Evolutionary conservation across 2,888 invertebrate species (phyloP), one percentile per base, ranked within the genome.

Genomic region (Caenorhabditis sulstoni): DNA sequence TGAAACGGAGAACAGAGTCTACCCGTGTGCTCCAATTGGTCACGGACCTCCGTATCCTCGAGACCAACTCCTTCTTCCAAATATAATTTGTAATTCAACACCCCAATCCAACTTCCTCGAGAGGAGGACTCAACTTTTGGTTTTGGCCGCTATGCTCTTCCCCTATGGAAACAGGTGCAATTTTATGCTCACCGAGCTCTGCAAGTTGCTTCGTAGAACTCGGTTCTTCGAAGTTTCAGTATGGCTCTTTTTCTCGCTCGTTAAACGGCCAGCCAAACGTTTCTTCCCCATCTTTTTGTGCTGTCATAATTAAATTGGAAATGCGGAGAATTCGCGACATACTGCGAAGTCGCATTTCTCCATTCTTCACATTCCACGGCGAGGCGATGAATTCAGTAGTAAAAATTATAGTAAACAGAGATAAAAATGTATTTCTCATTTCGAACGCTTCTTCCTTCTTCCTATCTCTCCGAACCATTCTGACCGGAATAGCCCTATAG

Each of bases 291-390:
- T 64, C n/a, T 62, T 20, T 73, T 50, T 64, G 64, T 62, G 73
- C 55, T 49, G 64, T 64, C 73, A 73, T 73, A 73, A 73, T 73
- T 73, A 39, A 73, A 73, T 73, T 64, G 49, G 41, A 73, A 73
- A 73, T 64, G 73, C 73, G 62, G 44, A 52, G 64, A 64, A 73
- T 64, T 73, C 58, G 44, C 57, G 64, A 73, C 73, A 64, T 73
- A 58, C 64, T 65, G 73, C 73, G 57, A 62, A 73, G 73, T 73
- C 73, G 58, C 73, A 73, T 64, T 73, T 65, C 29, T 47, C 53
- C 29, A 29, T 29, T 29, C 29, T 7, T 35, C 70, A 35, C 62
- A 49, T 64, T 55, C 45, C 57, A 29, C 53, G 50, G 47, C 49
- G 73, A 35, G 64, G 62, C 44, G 64, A 57, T 64, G 64, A 73